Evolutionary conservation across 2,797 vertebrate species (phyloP), one percentile per base, ranked within the genome.

Genomic region (Esox lucius): DNA sequence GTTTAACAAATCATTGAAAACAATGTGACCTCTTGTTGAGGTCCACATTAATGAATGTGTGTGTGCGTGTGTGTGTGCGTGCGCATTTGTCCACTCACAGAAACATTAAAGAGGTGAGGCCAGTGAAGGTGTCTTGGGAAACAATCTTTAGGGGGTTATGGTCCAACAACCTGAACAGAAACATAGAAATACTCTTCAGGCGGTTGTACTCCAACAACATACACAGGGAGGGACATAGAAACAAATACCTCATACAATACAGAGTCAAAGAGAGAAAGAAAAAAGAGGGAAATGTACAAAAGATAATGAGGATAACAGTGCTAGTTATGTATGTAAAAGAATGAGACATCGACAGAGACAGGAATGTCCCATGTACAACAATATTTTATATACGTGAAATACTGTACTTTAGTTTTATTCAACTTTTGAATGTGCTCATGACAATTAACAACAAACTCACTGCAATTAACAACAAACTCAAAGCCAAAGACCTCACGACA

Each of bases 131-230:
- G 74, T 91, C 91, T 74, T 89, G 90, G 51, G 92, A 94, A 84
- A 95, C 85, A 77, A 69, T 92, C 80, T 78, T 90, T 42, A 94
- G 89, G 2, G 92, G 93, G 78, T 96, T 96, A 81, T 95, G 91
- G 85, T 95, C 95, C 89, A 95, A 89, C 78, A 96, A 90, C 86
- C 94, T 95, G 87, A 56, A 13, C 68, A 16, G 69, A 68, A 28
- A 68, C 42, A 39, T n/a, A 35, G 71, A 82, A 4, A 72, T 49
- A 75, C 53, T 92, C 80, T 78, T 90, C 48, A 94, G 89, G 2
- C 92, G 93, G 78, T 96, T 96, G 81, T 95, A 91, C 84, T 95
- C 95, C 89, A 56, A 22, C 7, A 56, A 7, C 53, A 3, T n/a
- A 11, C n/a, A 56, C 19, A 31, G 17, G 26, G 17, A 5, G 48